Conservation (phyloP, 1,140 invertebrate genomes). For the Lepidurus couesii region DNA sequence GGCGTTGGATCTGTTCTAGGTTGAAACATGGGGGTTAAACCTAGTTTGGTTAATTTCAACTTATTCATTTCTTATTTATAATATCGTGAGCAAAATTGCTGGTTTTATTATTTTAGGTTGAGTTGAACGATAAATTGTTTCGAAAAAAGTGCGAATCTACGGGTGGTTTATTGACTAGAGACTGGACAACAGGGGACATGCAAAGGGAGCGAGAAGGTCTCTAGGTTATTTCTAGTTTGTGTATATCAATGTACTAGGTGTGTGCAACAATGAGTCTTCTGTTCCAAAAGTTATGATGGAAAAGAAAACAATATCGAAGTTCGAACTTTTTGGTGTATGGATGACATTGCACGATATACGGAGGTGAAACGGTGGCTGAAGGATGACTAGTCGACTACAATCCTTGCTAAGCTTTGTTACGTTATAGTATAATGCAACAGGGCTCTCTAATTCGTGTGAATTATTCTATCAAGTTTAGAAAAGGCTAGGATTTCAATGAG, state of each 20-base stretch:
- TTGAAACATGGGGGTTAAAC: not conserved
- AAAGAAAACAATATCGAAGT: not conserved
- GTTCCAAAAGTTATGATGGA: not conserved
- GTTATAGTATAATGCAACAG: slow-evolving; percentile 12
- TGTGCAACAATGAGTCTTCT: slow-evolving; percentile 19
- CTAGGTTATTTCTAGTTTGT: slow-evolving; percentile 5
- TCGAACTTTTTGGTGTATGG: not conserved
- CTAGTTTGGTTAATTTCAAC: too few relatives aligned
- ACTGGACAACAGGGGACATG: not conserved
- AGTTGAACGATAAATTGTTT: too few relatives aligned
- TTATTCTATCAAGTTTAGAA: not conserved
- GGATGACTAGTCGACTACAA: slow-evolving; percentile 14
- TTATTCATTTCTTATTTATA: too few relatives aligned
- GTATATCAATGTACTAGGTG: not conserved
- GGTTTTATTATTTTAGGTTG: too few relatives aligned
- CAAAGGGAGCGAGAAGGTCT: not conserved
- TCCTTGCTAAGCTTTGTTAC: slow-evolving; percentile 15
- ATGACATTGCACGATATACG: slow-evolving; percentile 15
- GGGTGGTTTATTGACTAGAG: too few relatives aligned
- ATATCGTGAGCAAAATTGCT: too few relatives aligned
- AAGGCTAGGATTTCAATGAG: not conserved
- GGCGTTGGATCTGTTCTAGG: not conserved
- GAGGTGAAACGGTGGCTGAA: not conserved
- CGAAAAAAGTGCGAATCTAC: too few relatives aligned
- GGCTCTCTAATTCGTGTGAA: not conserved